Conservation (phyloP, 2,888 invertebrate genomes). For the Timandra comae region DNA sequence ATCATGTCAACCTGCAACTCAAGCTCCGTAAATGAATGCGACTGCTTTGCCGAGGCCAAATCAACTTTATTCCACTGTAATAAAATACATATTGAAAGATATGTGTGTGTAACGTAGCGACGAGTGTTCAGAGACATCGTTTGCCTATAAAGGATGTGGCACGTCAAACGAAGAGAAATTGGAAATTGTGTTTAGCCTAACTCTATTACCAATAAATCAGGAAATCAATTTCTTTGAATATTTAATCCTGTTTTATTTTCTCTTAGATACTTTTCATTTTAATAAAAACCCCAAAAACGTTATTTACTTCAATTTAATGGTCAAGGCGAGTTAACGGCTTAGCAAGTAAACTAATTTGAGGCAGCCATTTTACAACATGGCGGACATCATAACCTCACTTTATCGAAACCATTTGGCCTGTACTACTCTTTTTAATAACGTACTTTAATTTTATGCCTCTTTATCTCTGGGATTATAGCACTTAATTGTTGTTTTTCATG, state of each 20-base stretch:
- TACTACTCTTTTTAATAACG: slow-evolving; percentile 67
- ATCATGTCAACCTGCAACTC: slow-evolving; percentile 35
- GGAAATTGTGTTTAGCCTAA: slow-evolving; percentile 56
- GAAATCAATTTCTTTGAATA: slow-evolving; percentile 1
- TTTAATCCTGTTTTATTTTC: slow-evolving; percentile 20
- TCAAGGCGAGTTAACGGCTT: slow-evolving; percentile 28
- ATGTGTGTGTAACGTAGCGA: slow-evolving; percentile 21
- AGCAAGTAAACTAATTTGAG: slow-evolving; percentile 48
- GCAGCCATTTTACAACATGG: slow-evolving; percentile 52
- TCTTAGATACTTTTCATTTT: slow-evolving; percentile 13
- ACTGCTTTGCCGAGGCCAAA: slow-evolving; percentile 20
- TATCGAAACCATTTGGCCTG: slow-evolving; percentile 64
- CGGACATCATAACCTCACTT: slow-evolving; percentile 58
- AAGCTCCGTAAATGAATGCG: slow-evolving; percentile 21
- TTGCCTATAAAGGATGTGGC: slow-evolving; percentile 57
- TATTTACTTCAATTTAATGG: slow-evolving; percentile 28
- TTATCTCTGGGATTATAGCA: slow-evolving; percentile 54
- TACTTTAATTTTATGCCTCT: slow-evolving; percentile 67
- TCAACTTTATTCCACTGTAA: slow-evolving; percentile 22
- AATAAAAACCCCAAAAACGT: slow-evolving; percentile 26
- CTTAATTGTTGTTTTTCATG: slow-evolving; percentile 55
- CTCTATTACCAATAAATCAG: slow-evolving; percentile 43
- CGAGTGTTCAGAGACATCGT: slow-evolving; percentile 25
- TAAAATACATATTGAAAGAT: slow-evolving; percentile 24
- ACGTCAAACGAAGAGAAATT: slow-evolving; percentile 46